These are phyloP conservation scores for Protobothrops flavoviridis DNA, from an alignment of 2,113 vertebrate species.

Conservation along the genomic window DNA sequence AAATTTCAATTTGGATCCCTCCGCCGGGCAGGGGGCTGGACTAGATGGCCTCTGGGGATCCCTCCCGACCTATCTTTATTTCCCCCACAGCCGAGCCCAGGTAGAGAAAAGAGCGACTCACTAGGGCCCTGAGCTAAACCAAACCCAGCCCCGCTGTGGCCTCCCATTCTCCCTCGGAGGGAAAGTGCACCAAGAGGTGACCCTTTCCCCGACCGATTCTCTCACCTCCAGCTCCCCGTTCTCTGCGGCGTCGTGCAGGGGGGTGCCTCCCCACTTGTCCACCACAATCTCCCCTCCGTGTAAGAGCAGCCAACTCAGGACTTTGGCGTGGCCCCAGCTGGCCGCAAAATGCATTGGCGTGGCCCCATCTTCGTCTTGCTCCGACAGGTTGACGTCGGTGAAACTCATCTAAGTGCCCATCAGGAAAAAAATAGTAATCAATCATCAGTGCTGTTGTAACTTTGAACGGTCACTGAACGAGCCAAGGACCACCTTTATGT, in stretches of 20 bases:
- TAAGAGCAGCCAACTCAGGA: conserved; percentile 95
- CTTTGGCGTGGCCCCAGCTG: conserved; percentile 92
- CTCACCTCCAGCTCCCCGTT: conserved; percentile 94
- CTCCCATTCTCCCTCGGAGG: neutral
- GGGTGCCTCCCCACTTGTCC: conserved; percentile 89
- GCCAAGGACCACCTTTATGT: too few relatives aligned
- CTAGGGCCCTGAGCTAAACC: neutral
- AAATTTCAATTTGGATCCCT: too few relatives aligned
- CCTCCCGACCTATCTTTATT: neutral
- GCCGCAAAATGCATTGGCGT: conserved; percentile 95
- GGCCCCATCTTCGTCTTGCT: conserved; percentile 86
- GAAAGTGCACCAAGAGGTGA: neutral
- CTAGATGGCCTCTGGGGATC: neutral
- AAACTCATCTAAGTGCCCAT: conserved; percentile 79
- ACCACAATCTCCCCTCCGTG: conserved; percentile 90
- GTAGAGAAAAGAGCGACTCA: neutral
- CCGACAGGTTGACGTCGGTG: conserved; percentile 84
- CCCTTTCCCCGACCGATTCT: fast-evolving
- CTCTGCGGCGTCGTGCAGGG: conserved; percentile 91
- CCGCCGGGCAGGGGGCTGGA: too few relatives aligned
- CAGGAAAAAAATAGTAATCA: neutral
- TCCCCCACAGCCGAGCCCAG: neutral
- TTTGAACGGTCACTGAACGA: too few relatives aligned
- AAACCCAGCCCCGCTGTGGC: neutral
- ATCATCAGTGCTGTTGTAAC: too few relatives aligned